Evolutionary conservation across 1,140 invertebrate species (phyloP).

Genomic region (Microplitis mediator): DNA sequence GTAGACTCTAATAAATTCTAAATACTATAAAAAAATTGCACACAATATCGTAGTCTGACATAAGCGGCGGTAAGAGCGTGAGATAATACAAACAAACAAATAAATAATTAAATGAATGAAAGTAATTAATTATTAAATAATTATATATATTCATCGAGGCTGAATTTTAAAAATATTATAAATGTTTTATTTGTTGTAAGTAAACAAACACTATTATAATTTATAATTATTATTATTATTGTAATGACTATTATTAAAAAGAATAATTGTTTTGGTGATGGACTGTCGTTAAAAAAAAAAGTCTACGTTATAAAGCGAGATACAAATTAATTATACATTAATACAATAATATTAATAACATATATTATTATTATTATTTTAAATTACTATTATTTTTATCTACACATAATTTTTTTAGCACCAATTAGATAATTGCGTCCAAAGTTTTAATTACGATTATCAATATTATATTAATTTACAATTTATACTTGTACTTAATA

Average conservation of each 20-base stretch:
- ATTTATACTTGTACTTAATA: no score
- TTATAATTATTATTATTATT: background rate
- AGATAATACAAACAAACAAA: constrained; percentile 14
- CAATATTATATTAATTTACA: constrained; percentile 36
- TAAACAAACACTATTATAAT: background rate
- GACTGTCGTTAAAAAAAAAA: constrained; percentile 21
- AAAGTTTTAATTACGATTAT: constrained; percentile 28
- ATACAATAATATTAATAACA: no score
- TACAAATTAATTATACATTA: background rate
- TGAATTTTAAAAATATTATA: background rate
- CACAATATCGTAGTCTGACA: constrained; percentile 39
- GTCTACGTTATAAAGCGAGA: background rate
- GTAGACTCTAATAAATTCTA: constrained; percentile 35
- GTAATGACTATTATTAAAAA: constrained; percentile 6
- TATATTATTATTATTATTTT: no score
- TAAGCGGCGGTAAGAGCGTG: constrained; percentile 18
- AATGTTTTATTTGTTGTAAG: constrained; percentile 11
- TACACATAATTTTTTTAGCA: constrained; percentile 19
- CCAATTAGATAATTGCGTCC: constrained; percentile 29
- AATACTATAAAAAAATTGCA: constrained; percentile 41
- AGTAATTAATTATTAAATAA: background rate
- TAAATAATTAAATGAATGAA: constrained; percentile 14
- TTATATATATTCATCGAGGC: background rate
- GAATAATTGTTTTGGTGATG: constrained; percentile 30
- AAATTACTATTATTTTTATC: constrained; percentile 5